Conservation (phyloP, 2,888 invertebrate species). For the Lycophotia porphyrea region DNA sequence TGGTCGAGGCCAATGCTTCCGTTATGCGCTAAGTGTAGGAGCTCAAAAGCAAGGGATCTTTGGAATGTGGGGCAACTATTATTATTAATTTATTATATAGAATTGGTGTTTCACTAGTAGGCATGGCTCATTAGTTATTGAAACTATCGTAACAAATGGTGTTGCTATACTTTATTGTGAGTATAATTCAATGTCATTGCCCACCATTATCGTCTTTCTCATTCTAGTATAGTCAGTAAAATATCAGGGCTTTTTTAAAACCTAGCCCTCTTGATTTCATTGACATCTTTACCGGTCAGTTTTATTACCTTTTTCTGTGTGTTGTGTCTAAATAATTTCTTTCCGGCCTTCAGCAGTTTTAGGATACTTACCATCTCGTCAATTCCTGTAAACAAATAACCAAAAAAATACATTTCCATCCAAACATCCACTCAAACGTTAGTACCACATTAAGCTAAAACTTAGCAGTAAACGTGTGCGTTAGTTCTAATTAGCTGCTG, state of each 20-base stretch:
- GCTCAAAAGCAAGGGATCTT: background rate
- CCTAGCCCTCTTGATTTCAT: background rate
- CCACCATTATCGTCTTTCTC: background rate
- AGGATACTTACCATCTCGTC: background rate
- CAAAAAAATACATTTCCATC: constrained; percentile 38
- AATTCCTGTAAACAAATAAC: constrained; percentile 12
- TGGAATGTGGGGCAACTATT: constrained; percentile 26
- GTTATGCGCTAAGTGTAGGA: constrained; percentile 6
- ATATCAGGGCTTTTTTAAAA: background rate
- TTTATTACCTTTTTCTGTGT: background rate
- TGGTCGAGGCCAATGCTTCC: constrained; percentile 11
- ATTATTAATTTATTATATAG: too few relatives aligned
- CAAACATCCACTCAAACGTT: constrained; percentile 47
- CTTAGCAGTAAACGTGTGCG: constrained; percentile 66
- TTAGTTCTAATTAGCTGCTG: constrained; percentile 71
- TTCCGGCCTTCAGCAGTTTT: constrained; percentile 2
- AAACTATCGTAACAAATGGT: background rate
- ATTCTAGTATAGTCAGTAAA: background rate
- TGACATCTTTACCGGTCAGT: background rate
- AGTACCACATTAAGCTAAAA: constrained; percentile 64
- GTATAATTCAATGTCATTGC: background rate
- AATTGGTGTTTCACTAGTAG: background rate
- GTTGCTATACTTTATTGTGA: background rate
- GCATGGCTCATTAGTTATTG: background rate
- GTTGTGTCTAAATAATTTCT: background rate